These are phyloP conservation scores for Masnerella sp. DNA, from an alignment of 2,888 invertebrate genomes.

Conservation along the genomic window DNA sequence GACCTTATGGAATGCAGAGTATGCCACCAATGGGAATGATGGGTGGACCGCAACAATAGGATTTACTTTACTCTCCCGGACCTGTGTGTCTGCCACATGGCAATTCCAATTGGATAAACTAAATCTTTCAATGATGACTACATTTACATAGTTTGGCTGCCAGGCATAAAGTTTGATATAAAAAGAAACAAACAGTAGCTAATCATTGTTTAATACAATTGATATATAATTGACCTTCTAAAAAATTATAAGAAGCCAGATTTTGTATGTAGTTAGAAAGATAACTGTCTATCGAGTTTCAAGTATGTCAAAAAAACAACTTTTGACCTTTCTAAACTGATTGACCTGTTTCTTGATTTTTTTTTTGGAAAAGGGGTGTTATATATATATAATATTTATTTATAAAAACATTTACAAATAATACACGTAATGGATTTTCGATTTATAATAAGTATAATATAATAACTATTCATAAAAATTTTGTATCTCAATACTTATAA, in stretches of 20 bases:
- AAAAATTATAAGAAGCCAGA: slow-evolving; percentile 11
- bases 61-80: slow-evolving; percentile 69
- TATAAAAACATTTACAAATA: too few relatives aligned
- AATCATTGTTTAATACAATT: neutral
- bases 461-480: too few relatives aligned
- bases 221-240: neutral
- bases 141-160: slow-evolving; percentile 23
- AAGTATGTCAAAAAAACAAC: slow-evolving; percentile 37
- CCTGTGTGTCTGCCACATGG: slow-evolving; percentile 64
- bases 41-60: slow-evolving; percentile 75
- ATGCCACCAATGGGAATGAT: slow-evolving; percentile 76
- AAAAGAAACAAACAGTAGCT: neutral
- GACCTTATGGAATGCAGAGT: slow-evolving; percentile 74
- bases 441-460: too few relatives aligned
- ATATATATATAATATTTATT: neutral
- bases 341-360: slow-evolving; percentile 1
- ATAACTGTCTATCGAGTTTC: slow-evolving; percentile 20
- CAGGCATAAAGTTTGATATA: neutral
- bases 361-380: neutral
- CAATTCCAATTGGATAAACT: slow-evolving; percentile 65
- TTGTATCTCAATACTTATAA: too few relatives aligned
- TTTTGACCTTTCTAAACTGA: slow-evolving; percentile 10
- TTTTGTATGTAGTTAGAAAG: slow-evolving; percentile 20
- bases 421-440: too few relatives aligned
- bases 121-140: slow-evolving; percentile 23